phyloP scores from a whole-genome alignment of 2,888 invertebrate species.

The Craniophora ligustri region DNA sequence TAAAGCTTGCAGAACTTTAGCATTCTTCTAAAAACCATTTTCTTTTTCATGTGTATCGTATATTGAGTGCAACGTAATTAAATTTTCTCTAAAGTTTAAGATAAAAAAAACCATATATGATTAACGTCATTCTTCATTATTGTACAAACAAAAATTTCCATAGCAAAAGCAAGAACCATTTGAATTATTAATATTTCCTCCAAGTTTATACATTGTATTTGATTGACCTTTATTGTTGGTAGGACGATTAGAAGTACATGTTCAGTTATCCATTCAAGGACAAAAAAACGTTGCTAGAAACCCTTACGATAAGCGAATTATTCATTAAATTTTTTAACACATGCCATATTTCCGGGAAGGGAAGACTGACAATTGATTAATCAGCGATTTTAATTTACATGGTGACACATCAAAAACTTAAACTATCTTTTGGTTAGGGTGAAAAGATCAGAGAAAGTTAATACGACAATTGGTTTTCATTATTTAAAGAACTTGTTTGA shows the following conservation, averaged over 20 bases:
- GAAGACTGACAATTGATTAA: constrained; percentile 69
- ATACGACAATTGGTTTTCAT: constrained; percentile 73
- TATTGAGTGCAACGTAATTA: background rate
- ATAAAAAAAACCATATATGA: too few species aligned
- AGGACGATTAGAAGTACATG: constrained; percentile 33
- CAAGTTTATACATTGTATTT: constrained; percentile 37
- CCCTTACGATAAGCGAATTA: constrained; percentile 42
- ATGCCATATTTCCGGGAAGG: constrained; percentile 50
- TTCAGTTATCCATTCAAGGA: constrained; percentile 43
- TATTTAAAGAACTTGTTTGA: constrained; percentile 81
- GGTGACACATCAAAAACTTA: constrained; percentile 60
- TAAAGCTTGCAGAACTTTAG: background rate
- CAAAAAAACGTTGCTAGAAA: constrained; percentile 26
- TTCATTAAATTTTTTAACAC: constrained; percentile 38
- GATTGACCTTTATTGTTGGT: constrained; percentile 45
- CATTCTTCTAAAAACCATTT: background rate
- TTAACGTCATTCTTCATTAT: background rate
- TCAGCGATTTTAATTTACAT: constrained; percentile 69
- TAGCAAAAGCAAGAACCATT: constrained; percentile 22
- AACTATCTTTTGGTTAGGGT: constrained; percentile 66
- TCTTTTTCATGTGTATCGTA: background rate
- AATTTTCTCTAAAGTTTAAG: too few species aligned
- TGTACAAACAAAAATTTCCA: constrained; percentile 8
- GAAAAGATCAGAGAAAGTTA: constrained; percentile 77
- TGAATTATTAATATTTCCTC: constrained; percentile 51